Evolutionary conservation across 2,113 vertebrate species (phyloP).

Genomic region (Pycnonotus jocosus): DNA sequence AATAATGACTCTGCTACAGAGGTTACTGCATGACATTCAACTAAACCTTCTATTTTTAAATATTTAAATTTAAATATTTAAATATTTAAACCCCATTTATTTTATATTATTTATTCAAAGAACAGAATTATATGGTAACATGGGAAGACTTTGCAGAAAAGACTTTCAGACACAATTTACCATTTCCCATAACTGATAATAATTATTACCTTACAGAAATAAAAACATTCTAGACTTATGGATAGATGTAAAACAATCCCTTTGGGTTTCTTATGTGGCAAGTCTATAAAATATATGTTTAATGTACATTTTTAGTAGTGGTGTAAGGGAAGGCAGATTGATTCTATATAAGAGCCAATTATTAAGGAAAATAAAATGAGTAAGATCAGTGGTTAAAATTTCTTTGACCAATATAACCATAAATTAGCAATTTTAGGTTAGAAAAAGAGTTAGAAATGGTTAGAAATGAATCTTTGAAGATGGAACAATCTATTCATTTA

Average conservation of each 20-base stretch:
- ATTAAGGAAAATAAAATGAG: neutral
- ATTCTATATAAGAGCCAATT: neutral
- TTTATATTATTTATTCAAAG: neutral
- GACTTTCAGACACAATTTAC: neutral
- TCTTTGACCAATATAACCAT: neutral
- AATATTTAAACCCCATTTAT: neutral
- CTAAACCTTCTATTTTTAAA: neutral
- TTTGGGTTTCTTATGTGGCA: neutral
- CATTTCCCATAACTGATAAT: neutral
- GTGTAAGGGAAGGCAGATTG: neutral
- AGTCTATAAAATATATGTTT: neutral
- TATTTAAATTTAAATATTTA: neutral
- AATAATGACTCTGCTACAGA: neutral
- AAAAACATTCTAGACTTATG: neutral
- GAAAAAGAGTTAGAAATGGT: neutral
- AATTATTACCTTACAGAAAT: neutral
- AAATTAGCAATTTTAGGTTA: neutral
- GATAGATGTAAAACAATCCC: neutral
- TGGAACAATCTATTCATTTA: neutral
- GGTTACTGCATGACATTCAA: neutral
- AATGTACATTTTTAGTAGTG: neutral
- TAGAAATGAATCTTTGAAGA: neutral
- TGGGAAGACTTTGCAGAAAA: neutral
- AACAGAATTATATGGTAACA: neutral
- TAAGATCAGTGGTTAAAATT: neutral